A percentile compares a stretch with the other conserved stretches of the same genome.
phyloP scores from a whole-genome alignment of 1,140 invertebrate genomes.

The Mesaphorura yosii region DNA sequence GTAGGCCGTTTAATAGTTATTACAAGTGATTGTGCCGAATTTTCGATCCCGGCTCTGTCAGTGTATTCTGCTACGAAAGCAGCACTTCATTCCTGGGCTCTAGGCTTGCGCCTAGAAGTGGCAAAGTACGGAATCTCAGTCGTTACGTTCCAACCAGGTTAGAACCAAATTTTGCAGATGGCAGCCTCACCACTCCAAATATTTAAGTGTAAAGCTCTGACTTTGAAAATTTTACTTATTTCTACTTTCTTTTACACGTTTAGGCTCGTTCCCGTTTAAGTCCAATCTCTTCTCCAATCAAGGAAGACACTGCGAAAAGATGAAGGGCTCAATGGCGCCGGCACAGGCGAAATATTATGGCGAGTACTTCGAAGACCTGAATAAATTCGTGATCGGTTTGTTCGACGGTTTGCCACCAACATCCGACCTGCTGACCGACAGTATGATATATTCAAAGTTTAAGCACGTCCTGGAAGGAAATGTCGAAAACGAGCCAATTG shows the following conservation, averaged over 20 bases:
- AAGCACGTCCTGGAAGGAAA: slow-evolving; percentile 12
- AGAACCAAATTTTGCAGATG: slow-evolving; percentile 5
- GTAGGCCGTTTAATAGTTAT: slow-evolving; percentile 59
- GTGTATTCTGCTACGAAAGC: slow-evolving; percentile 71
- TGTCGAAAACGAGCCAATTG: slow-evolving; percentile 5
- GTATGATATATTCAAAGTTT: background rate
- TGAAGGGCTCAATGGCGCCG: slow-evolving; percentile 9
- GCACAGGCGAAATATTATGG: slow-evolving; percentile 22
- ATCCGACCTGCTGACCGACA: slow-evolving; percentile 2
- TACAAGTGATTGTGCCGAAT: slow-evolving; percentile 62
- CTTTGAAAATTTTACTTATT: background rate
- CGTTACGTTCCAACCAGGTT: slow-evolving; percentile 63
- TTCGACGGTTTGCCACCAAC: background rate
- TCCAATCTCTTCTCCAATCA: slow-evolving; percentile 14
- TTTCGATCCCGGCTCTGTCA: slow-evolving; percentile 56
- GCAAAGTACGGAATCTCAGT: slow-evolving; percentile 58
- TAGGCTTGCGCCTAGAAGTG: slow-evolving; percentile 60
- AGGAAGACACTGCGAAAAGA: slow-evolving; percentile 10
- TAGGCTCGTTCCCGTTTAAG: slow-evolving; percentile 15
- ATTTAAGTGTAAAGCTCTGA: background rate
- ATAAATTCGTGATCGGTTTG: background rate
- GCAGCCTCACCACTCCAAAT: background rate
- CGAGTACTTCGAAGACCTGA: slow-evolving; percentile 12
- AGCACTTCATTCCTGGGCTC: slow-evolving; percentile 55
- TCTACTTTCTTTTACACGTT: background rate